Conservation (phyloP, 2,797 vertebrate genomes). For the Cirrhinus mrigala region DNA sequence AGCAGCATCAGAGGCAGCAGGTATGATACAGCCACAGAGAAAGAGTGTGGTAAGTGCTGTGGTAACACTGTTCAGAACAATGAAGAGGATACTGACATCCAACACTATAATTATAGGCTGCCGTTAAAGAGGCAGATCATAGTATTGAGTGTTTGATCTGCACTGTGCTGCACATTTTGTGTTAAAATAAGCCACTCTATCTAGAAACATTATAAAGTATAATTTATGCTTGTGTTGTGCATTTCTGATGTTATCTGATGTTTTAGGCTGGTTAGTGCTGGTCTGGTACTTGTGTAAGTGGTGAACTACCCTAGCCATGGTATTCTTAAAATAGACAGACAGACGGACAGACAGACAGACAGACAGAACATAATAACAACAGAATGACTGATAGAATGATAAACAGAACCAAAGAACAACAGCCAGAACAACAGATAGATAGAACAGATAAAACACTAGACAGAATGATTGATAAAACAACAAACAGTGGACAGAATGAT, state of each 20-base stretch:
- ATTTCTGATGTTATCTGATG: not conserved
- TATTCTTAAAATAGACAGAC: not conserved
- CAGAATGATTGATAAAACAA: too few relatives aligned
- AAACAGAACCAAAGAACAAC: too few relatives aligned
- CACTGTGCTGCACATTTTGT: constrained; percentile 5
- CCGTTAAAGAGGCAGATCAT: constrained; percentile 32
- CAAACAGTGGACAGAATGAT: too few relatives aligned
- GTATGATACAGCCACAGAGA: constrained; percentile 44
- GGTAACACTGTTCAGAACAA: constrained; percentile 57
- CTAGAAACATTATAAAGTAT: constrained; percentile 17
- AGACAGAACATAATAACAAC: too few relatives aligned
- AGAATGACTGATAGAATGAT: too few relatives aligned
- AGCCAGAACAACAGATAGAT: too few relatives aligned
- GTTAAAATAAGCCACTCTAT: constrained; percentile 30
- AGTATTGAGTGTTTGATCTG: constrained; percentile 19
- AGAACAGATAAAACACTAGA: not conserved
- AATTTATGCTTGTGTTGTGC: not conserved
- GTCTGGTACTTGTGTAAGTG: not conserved
- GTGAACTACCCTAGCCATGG: not conserved
- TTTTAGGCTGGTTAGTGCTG: not conserved
- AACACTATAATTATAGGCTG: constrained; percentile 49
- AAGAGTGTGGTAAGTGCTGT: constrained; percentile 51
- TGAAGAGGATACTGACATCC: constrained; percentile 47
- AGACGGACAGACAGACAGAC: too few relatives aligned
- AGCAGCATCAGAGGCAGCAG: constrained; percentile 65